phyloP scores from a whole-genome alignment of 2,113 vertebrate genomes.

The Tautogolabrus adspersus region DNA sequence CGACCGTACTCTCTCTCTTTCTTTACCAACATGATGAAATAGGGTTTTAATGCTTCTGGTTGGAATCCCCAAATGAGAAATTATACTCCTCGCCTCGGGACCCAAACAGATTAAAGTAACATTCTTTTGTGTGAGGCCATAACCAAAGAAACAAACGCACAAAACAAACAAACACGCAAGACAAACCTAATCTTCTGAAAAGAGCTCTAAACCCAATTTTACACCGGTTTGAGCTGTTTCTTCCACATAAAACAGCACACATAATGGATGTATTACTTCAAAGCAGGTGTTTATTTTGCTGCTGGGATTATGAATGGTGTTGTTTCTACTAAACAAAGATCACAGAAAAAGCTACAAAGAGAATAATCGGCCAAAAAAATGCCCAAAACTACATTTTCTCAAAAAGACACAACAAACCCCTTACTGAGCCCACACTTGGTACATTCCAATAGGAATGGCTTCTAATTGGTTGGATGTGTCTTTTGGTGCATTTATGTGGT shows the following conservation, averaged over 20 bases:
- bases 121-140: slow-evolving; percentile 11
- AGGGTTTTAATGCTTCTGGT: slow-evolving; percentile 9
- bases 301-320: background rate
- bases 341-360: background rate
- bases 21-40: slow-evolving; percentile 45
- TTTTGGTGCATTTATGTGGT: background rate
- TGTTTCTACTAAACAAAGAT: background rate
- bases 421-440: background rate
- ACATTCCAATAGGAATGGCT: background rate
- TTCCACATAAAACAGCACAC: background rate
- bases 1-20: slow-evolving; percentile 36
- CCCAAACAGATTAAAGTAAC: slow-evolving; percentile 16
- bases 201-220: background rate
- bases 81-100: slow-evolving; percentile 25
- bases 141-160: background rate
- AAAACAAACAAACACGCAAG: slow-evolving; percentile 9
- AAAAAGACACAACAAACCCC: background rate
- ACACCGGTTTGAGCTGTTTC: background rate
- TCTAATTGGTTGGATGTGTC: slow-evolving; percentile 1
- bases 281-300: slow-evolving; percentile 8
- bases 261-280: background rate
- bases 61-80: slow-evolving; percentile 11
- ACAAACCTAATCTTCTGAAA: background rate
- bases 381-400: background rate
- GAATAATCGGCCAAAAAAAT: background rate